These are phyloP conservation scores for Hyla sarda DNA, from an alignment of 2,113 vertebrate species.

Conservation along the genomic window DNA sequence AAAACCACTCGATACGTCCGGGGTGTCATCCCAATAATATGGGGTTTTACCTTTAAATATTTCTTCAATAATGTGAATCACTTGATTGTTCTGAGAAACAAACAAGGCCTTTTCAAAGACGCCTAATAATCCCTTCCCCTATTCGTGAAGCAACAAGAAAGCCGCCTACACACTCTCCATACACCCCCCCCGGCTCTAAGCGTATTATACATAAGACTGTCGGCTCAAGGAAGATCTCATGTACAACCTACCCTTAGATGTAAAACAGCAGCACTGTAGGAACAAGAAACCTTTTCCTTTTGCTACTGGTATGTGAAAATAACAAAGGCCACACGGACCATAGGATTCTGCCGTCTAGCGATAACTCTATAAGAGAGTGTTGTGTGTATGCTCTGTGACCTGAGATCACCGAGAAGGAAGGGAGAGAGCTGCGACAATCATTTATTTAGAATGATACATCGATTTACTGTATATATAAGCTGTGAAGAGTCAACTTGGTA, in stretches of 20 bases:
- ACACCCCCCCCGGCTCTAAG: not conserved
- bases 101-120: not conserved
- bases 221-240: not conserved
- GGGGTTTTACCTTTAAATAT: not conserved
- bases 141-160: not conserved
- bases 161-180: not conserved
- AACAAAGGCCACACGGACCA: too few species aligned
- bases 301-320: too few species aligned
- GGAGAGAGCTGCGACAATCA: too few species aligned
- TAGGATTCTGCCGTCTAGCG: too few species aligned
- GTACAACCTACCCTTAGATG: not conserved
- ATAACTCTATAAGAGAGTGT: too few species aligned
- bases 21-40: not conserved
- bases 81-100: conserved; percentile 3
- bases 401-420: too few species aligned
- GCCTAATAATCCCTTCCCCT: not conserved
- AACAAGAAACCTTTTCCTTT: not conserved
- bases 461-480: too few species aligned
- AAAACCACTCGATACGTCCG: too few species aligned
- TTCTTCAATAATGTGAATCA: not conserved
- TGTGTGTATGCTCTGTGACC: too few species aligned
- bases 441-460: too few species aligned
- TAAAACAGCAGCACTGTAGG: too few species aligned
- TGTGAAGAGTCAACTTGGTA: too few species aligned
- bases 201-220: not conserved